These are phyloP conservation scores for Salvator merianae DNA, from an alignment of 2,113 vertebrate genomes.

Conservation along the genomic window DNA sequence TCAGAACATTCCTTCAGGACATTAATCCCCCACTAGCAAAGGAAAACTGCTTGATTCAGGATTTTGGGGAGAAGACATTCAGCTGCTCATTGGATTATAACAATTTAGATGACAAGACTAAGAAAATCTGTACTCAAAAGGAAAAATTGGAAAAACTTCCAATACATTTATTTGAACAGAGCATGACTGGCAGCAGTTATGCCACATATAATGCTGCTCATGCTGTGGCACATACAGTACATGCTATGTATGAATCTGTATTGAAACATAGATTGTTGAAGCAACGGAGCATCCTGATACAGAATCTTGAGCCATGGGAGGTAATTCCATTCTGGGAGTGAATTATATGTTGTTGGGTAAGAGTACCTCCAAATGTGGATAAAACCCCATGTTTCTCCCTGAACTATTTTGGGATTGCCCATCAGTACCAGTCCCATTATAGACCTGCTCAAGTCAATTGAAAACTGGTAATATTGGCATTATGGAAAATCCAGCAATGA, in stretches of 20 bases:
- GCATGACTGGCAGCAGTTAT: conserved; percentile 4
- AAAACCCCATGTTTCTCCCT: too few relatives aligned
- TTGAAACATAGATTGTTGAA: neutral
- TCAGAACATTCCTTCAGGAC: conserved; percentile 4
- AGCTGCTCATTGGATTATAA: neutral
- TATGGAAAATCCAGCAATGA: too few relatives aligned
- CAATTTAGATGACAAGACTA: neutral
- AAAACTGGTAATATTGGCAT: too few relatives aligned
- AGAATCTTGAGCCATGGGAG: conserved; percentile 1
- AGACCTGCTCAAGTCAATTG: too few relatives aligned
- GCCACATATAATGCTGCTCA: neutral
- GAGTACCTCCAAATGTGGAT: too few relatives aligned
- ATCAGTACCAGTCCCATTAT: too few relatives aligned
- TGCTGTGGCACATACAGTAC: neutral
- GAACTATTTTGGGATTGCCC: too few relatives aligned
- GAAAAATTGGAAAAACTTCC: neutral
- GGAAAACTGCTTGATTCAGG: conserved; percentile 7
- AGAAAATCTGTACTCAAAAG: neutral
- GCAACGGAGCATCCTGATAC: neutral
- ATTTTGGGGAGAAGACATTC: neutral
- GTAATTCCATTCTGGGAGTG: neutral
- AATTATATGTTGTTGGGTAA: neutral
- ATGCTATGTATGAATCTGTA: neutral
- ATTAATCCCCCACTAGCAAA: conserved; percentile 1
- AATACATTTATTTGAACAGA: neutral